Percentiles rank a stretch among this genome's conserved stretches.
Conservation (phyloP, 2,797 vertebrate genomes). For the Macroramphosus scolopax region DNA sequence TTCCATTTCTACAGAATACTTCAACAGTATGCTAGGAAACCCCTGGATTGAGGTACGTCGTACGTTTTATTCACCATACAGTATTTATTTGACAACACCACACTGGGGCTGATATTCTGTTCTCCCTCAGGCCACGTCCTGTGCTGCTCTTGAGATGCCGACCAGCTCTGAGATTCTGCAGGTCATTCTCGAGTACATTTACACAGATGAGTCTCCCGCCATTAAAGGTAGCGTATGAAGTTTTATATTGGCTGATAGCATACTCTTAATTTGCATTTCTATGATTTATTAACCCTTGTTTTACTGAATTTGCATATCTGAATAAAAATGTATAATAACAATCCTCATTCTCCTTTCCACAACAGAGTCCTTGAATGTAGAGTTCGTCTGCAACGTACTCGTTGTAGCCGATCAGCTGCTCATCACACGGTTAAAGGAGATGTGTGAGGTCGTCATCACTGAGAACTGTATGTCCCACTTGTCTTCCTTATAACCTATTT, state of each 20-base stretch:
- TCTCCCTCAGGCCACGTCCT: slow-evolving; percentile 84
- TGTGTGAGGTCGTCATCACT: slow-evolving; percentile 93
- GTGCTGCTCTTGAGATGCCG: slow-evolving; percentile 89
- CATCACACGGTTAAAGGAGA: slow-evolving; percentile 91
- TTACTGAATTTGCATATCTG: not conserved
- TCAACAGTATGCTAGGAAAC: slow-evolving; percentile 95
- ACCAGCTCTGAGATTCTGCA: slow-evolving; percentile 89
- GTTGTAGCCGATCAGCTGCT: slow-evolving; percentile 96
- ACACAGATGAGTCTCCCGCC: slow-evolving; percentile 88
- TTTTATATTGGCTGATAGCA: not conserved
- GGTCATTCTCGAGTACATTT: slow-evolving; percentile 93
- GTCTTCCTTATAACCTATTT: not conserved
- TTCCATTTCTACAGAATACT: slow-evolving; percentile 83
- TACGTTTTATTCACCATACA: no score
- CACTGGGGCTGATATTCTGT: not conserved
- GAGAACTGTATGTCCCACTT: slow-evolving; percentile 86
- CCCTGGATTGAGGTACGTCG: slow-evolving; percentile 93
- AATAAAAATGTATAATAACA: not conserved
- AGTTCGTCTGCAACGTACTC: slow-evolving; percentile 91
- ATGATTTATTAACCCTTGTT: no score
- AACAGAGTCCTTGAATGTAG: slow-evolving; percentile 88
- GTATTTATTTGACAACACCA: no score
- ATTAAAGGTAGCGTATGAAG: slow-evolving; percentile 83
- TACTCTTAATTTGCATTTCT: slow-evolving; percentile 3
- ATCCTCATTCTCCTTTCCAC: slow-evolving; percentile 17